Percentiles rank a stretch among this genome's conserved stretches.
Conservation (phyloP, 2,113 vertebrate species). For the Atractosteus spatula region DNA sequence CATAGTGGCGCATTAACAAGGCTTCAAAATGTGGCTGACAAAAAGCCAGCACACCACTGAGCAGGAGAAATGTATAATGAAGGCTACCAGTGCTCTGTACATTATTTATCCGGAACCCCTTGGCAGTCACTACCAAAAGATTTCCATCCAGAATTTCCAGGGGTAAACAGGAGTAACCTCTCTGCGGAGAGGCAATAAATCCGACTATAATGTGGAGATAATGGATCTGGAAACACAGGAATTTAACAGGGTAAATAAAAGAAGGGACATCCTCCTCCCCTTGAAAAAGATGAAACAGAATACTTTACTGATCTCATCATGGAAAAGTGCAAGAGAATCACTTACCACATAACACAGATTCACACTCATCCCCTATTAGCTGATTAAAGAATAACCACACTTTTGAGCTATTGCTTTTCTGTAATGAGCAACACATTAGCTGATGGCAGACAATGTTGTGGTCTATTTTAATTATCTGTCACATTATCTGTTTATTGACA, state of each 20-base stretch:
- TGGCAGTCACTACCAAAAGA: constrained; percentile 19
- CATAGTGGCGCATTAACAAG: constrained; percentile 64
- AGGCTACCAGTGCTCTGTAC: constrained; percentile 37
- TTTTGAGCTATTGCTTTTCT: background rate
- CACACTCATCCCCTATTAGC: background rate
- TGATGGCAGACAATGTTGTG: background rate
- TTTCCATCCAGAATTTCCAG: constrained; percentile 32
- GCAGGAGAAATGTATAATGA: constrained; percentile 46
- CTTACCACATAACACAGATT: constrained; percentile 7
- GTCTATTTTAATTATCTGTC: background rate
- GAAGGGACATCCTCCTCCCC: constrained; percentile 13
- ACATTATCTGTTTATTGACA: constrained; percentile 17
- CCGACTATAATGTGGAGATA: constrained; percentile 19
- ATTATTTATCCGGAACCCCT: constrained; percentile 17
- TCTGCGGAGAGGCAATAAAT: constrained; percentile 26
- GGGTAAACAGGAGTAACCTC: constrained; percentile 31
- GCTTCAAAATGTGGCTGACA: constrained; percentile 58
- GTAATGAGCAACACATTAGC: background rate
- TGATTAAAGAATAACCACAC: background rate
- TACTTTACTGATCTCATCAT: constrained; percentile 30
- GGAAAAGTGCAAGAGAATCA: constrained; percentile 20
- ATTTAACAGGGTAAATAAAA: constrained; percentile 18
- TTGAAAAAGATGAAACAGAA: constrained; percentile 23
- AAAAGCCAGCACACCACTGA: constrained; percentile 50
- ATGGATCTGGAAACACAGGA: constrained; percentile 22